Evolutionary conservation across 2,888 invertebrate genomes (phyloP).

Genomic region (Microdon myrmicae): DNA sequence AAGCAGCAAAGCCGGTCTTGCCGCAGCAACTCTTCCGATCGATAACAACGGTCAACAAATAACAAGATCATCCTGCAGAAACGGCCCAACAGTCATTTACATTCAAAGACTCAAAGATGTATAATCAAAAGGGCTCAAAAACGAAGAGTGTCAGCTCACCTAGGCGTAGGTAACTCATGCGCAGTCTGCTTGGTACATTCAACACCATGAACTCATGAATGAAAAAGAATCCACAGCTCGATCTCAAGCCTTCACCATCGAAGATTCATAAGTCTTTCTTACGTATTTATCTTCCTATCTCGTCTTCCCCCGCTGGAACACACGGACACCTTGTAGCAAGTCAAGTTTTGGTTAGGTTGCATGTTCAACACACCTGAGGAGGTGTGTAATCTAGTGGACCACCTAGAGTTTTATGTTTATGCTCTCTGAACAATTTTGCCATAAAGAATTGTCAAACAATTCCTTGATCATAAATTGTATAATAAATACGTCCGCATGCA

Average conservation of each 20-base stretch:
- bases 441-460: constrained; percentile 56
- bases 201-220: constrained; percentile 42
- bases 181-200: constrained; percentile 9
- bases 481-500: constrained; percentile 52
- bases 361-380: constrained; percentile 48
- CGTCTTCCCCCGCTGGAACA: too few species aligned
- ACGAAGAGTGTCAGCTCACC: constrained; percentile 6
- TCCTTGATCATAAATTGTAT: constrained; percentile 54
- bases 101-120: constrained; percentile 5
- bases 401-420: constrained; percentile 56
- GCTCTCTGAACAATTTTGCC: constrained; percentile 54
- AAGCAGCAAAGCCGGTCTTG: constrained; percentile 29
- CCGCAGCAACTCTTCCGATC: constrained; percentile 17
- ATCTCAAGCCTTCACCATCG: constrained; percentile 17
- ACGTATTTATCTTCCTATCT: constrained; percentile 10
- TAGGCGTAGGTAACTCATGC: constrained; percentile 13
- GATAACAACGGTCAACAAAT: constrained; percentile 45
- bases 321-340: constrained; percentile 17
- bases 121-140: constrained; percentile 25
- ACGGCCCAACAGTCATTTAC: constrained; percentile 22
- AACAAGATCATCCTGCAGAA: constrained; percentile 41
- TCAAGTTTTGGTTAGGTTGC: constrained; percentile 29
- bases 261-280: constrained; percentile 40
- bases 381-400: constrained; percentile 54
- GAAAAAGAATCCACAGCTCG: constrained; percentile 34